Base-by-base conservation (phyloP, 2,888 invertebrate genomes). In the Drosophila mayaguana region DNA sequence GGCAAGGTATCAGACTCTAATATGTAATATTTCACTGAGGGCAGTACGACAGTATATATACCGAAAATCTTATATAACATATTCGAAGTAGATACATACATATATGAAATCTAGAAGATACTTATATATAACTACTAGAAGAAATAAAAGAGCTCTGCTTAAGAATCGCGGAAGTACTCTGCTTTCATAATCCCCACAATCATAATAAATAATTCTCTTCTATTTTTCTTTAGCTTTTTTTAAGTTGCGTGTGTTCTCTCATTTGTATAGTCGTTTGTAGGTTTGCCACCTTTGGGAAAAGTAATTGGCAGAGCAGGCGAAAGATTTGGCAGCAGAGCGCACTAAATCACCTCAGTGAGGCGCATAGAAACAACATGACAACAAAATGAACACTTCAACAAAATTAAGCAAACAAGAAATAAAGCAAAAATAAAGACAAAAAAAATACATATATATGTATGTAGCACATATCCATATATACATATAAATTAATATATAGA, bases 321-420 rank as follows among this genome's bases (percentile, higher is more conserved):
- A 82, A 85, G 78, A 80, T 80, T 86, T 89, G 78, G 80, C 88
- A 90, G 72, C 83, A 71, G 86, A 83, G 76, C 80, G 74, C 83
- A 85, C 68, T 87, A 87, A 87, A 88, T 87, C 86, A 87, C 76
- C 76, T 83, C 74, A 57, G 62, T 68, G 63, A 62, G 74, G 71
- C 89, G 88, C 89, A 80, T 88, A 72, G 83, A 80, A 86, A 90
- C 86, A 88, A 88, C 89, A 79, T 90, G 90, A 88, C 83, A 87
- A 87, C 89, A 86, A 87, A 87, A 90, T 88, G 88, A 90, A 73
- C 87, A 80, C 80, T 86, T 85, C 88, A 85, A 81, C 90, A 72
- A 88, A 78, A 84, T 77, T 83, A 65, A 72, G 74, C 74, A 64
- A 63, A 25, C 80, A 80, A 76, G 71, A 85, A 85, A 88, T 72